Conservation (phyloP, 2,113 vertebrate genomes). For the Aleadryas rufinucha region DNA sequence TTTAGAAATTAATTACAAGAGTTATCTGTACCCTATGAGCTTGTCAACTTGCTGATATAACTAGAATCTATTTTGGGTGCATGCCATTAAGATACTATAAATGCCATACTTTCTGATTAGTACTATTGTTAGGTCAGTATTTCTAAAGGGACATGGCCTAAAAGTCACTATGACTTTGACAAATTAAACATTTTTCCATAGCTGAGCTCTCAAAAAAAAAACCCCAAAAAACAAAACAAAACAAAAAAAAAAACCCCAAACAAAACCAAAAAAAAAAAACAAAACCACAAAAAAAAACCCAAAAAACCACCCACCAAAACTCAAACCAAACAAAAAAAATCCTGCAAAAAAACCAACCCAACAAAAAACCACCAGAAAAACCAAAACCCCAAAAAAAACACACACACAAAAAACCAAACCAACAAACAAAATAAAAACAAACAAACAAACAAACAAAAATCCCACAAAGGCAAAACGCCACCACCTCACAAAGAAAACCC, state of each 20-base stretch:
- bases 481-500: not conserved
- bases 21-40: constrained; percentile 43
- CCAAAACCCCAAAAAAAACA: not conserved
- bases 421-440: not conserved
- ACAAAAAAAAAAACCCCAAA: not conserved
- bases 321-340: not conserved
- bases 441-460: not conserved
- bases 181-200: constrained; percentile 18
- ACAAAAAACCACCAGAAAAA: not conserved
- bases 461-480: not conserved
- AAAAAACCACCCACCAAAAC: not conserved
- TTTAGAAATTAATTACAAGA: constrained; percentile 68
- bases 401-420: not conserved
- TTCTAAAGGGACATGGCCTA: constrained; percentile 63
- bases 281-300: not conserved
- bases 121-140: constrained; percentile 60
- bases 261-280: not conserved
- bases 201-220: not conserved
- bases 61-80: constrained; percentile 58
- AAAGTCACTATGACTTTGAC: constrained; percentile 66
- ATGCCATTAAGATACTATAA: constrained; percentile 67
- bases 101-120: constrained; percentile 61
- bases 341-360: not conserved
- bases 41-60: constrained; percentile 65
- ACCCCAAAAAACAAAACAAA: not conserved